Base-by-base conservation (phyloP, 2,888 invertebrate genomes). In the Lissocephala sabroskyi region DNA sequence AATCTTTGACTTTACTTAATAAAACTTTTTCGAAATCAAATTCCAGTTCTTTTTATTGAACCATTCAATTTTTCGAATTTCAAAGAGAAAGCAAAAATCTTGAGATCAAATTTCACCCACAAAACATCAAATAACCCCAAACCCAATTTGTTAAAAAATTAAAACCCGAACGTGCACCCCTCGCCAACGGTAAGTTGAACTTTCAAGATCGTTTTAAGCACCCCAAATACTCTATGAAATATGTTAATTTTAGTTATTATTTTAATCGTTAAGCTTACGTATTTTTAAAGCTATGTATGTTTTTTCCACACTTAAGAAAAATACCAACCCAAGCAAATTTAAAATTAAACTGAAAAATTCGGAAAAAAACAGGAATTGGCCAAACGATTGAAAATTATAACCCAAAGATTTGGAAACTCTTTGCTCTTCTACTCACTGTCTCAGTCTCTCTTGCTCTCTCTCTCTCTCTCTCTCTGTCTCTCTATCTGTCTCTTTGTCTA, bases 291-390 rank as follows among this genome's bases (percentile, higher is more conserved):
- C 42, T 55, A 62, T 61, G 51, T 57, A 56, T 59, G 50, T 48
- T 67, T 36, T 52, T 45, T 56, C 29, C 39, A 45, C 45, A 41
- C 17, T 41, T 45, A 41, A 54, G 30, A 53, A 51, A 49, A 35
- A 18, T 45, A 42, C 39, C 53, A 52, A 58, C 45, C 33, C 39
- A 47, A 37, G 42, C 52, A 59, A 64, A 62, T 63, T 68, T 56
- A 9, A 73, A 71, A 62, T 62, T 65, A 37, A 35, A 35, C 37
- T 43, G 52, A 52, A 43, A 48, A 52, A 64, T n/a, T n/a, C n/a
- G n/a, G n/a, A 64, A 59, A 70, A 79, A 79, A 79, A 79, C 80
- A 79, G 80, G 74, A 81, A 80, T 81, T 80, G 81, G 80, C 80
- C 80, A 76, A 68, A 66, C 53, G 49, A 77, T 74, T 66, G 74